phyloP scores from a whole-genome alignment of 2,888 invertebrate species.

The Epirrhoe alternata region DNA sequence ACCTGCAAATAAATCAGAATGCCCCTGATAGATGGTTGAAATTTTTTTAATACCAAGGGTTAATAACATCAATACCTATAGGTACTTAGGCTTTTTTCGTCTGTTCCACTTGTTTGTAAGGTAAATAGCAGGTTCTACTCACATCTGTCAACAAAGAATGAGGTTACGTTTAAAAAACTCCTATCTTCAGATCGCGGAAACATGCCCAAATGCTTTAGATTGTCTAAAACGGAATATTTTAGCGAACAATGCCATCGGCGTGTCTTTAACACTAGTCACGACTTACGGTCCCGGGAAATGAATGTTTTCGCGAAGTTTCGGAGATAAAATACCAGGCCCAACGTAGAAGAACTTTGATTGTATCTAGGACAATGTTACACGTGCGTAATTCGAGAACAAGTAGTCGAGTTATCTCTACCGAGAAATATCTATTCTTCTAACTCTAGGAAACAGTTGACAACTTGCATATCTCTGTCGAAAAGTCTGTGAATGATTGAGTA shows the following conservation, averaged over 20 bases:
- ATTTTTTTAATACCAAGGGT: constrained; percentile 23
- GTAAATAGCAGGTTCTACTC: constrained; percentile 38
- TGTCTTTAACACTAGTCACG: constrained; percentile 65
- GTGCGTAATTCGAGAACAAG: constrained; percentile 12
- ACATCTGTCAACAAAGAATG: constrained; percentile 57
- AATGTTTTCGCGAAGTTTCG: constrained; percentile 57
- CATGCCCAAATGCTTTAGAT: constrained; percentile 44
- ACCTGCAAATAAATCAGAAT: constrained; percentile 25
- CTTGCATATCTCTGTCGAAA: not conserved
- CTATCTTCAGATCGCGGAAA: constrained; percentile 56
- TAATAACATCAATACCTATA: constrained; percentile 21
- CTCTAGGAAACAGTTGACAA: not conserved
- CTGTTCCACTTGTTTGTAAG: constrained; percentile 13
- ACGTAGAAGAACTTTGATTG: constrained; percentile 19
- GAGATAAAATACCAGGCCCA: constrained; percentile 19
- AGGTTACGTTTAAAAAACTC: constrained; percentile 56
- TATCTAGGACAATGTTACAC: constrained; percentile 10
- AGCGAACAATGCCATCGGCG: constrained; percentile 50
- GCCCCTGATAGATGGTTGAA: constrained; percentile 6
- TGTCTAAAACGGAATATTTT: constrained; percentile 62
- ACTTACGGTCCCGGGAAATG: constrained; percentile 60
- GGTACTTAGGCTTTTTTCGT: constrained; percentile 7
- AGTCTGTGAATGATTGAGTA: not conserved
- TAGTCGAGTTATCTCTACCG: constrained; percentile 7
- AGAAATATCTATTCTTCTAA: constrained; percentile 6